Percentiles rank a stretch among this genome's conserved stretches.
Conservation (phyloP, 2,113 vertebrate genomes). For the Paedocypris sp. region DNA sequence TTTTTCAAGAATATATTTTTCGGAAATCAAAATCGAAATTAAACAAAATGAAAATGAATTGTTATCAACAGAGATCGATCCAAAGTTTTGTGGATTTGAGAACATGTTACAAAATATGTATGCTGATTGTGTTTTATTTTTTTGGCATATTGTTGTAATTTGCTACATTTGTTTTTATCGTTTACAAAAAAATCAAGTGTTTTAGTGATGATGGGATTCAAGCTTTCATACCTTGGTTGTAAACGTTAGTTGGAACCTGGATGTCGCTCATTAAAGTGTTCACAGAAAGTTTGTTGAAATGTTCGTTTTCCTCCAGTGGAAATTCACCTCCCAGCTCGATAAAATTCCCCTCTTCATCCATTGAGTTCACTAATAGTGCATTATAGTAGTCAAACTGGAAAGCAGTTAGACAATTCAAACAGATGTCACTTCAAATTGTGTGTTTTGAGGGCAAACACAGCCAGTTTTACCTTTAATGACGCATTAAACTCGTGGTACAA, state of each 20-base stretch:
- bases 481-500: conserved; percentile 84
- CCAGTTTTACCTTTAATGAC: conserved; percentile 74
- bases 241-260: conserved; percentile 92
- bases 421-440: neutral
- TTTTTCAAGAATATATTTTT: neutral
- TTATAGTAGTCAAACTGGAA: conserved; percentile 95
- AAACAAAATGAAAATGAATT: too few relatives aligned
- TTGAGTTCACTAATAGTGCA: conserved; percentile 77
- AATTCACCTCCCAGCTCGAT: conserved; percentile 81
- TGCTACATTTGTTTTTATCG: too few relatives aligned
- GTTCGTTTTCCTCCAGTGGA: conserved; percentile 78
- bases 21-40: neutral
- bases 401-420: neutral
- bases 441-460: too few relatives aligned
- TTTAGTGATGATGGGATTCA: too few relatives aligned
- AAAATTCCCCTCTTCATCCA: conserved; percentile 72
- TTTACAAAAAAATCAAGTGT: too few relatives aligned
- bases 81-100: too few relatives aligned
- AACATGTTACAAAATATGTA: too few relatives aligned
- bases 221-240: conserved; percentile 81
- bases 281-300: conserved; percentile 85
- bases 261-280: conserved; percentile 82
- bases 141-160: too few relatives aligned
- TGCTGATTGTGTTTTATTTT: too few relatives aligned
- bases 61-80: too few relatives aligned